Base-by-base conservation (phyloP, 2,797 vertebrate species). In the Aldrovandia affinis region DNA sequence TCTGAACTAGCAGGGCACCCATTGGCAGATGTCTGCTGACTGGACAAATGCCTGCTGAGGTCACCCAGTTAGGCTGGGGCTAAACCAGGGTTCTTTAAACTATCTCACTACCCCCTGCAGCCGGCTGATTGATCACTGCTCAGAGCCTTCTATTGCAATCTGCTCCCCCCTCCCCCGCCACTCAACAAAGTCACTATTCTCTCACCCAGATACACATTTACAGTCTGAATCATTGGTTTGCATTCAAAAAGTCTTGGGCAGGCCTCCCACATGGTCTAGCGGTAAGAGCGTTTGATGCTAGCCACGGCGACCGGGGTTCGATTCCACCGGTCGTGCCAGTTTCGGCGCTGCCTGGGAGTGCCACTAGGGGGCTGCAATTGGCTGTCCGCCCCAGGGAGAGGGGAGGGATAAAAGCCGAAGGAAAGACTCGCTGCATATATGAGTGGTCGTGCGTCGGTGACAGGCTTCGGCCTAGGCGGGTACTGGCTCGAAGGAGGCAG, bases 1-100 rank as follows among this genome's bases (percentile, higher is more conserved):
- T 39, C 65, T 36, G 33, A 70, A 30, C 65, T 0, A 70, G n/a
- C 65, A 2, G 65, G 65, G 33, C 65, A 36, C 4, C 65, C 33
- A 36, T 70, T 70, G 65, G 33, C 30, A 70, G 65, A 70, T 18
- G 30, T 15, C 65, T 70, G 65, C 65, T 70, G 65, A 70, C 65
- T 70, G 33, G 65, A 30, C 65, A 20, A 70, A 39, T 70, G 65
- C 18, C 65, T 6, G 30, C 65, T 18, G 65, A 70, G 65, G 65
- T 70, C 65, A 70, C 14, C 65, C 15, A 20, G 33, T 50, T 50
- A 12, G 47, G 47, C 47, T 12, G 12, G 47, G 47, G 6, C 47
- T 50, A 50, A 30, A 70, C 65, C 3, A 36, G 30, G 33, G 33
- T 30, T 30, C 61, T 50, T 50, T 50, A 30, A 70, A 20, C 33